These are phyloP conservation scores for Phaedon cochleariae DNA, from an alignment of 2,888 invertebrate species.

Conservation along the genomic window DNA sequence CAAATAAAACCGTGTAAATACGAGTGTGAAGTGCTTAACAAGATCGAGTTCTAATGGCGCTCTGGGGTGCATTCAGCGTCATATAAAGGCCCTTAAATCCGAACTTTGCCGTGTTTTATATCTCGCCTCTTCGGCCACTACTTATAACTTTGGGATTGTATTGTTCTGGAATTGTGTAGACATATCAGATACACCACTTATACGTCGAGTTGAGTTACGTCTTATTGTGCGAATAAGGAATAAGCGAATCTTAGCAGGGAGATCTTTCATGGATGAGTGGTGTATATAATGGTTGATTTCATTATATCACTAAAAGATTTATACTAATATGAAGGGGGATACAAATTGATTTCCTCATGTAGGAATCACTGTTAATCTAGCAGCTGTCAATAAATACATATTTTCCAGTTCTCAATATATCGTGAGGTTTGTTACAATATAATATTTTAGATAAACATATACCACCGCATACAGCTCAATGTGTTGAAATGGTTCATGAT, in stretches of 20 bases:
- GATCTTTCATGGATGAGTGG: not conserved
- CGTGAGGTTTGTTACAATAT: no score
- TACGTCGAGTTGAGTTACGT: conserved; percentile 18
- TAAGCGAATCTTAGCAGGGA: not conserved
- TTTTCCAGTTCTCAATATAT: no score
- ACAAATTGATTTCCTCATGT: no score
- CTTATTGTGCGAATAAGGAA: conserved; percentile 18
- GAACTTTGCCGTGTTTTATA: conserved; percentile 50
- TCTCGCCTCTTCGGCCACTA: conserved; percentile 35
- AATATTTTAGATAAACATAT: no score
- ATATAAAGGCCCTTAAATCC: conserved; percentile 53
- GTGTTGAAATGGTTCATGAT: no score
- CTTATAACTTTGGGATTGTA: conserved; percentile 34
- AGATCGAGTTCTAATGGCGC: conserved; percentile 49
- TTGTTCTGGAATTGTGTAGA: conserved; percentile 29
- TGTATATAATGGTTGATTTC: no score
- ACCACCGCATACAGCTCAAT: no score
- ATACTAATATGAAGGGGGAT: no score
- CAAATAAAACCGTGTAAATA: conserved; percentile 39
- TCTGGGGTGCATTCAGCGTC: conserved; percentile 53
- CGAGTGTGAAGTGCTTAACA: conserved; percentile 46
- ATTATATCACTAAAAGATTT: no score
- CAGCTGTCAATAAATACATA: no score
- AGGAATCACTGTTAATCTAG: no score
- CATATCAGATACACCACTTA: conserved; percentile 23